phyloP scores from a whole-genome alignment of 1,140 invertebrate species.

The Brachionus manjavacas region DNA sequence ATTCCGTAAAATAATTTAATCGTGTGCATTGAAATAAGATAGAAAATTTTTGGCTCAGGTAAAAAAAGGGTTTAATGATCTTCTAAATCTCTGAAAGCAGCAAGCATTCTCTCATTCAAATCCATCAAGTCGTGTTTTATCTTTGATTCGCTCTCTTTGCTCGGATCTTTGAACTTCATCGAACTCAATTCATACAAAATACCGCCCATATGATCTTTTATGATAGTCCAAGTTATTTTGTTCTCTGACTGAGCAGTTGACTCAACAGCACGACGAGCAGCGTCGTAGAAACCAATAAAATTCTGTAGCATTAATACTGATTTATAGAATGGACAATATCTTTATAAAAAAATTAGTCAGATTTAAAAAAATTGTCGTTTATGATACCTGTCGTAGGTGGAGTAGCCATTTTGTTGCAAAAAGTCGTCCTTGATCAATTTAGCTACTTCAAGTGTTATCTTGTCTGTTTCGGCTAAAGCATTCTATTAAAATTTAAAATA shows the following conservation, averaged over 20 bases:
- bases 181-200: slow-evolving; percentile 93
- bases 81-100: slow-evolving; percentile 91
- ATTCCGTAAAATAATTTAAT: neutral
- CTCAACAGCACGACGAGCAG: slow-evolving; percentile 93
- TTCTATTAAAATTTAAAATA: too few species aligned
- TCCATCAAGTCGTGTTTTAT: slow-evolving; percentile 86
- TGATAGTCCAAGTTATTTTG: slow-evolving; percentile 96
- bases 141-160: slow-evolving; percentile 93
- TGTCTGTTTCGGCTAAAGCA: slow-evolving; percentile 94
- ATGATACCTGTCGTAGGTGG: slow-evolving; percentile 71
- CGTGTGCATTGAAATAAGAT: neutral
- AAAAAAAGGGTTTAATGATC: slow-evolving; percentile 59
- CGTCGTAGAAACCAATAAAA: slow-evolving; percentile 96
- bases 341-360: slow-evolving; percentile 54
- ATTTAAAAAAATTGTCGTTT: neutral
- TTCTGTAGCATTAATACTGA: slow-evolving; percentile 96
- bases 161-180: slow-evolving; percentile 99
- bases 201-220: slow-evolving; percentile 90
- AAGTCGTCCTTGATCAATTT: slow-evolving; percentile 98
- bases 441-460: slow-evolving; percentile 97
- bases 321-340: slow-evolving; percentile 99
- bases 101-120: slow-evolving; percentile 57
- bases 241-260: slow-evolving; percentile 96
- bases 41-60: neutral
- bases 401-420: slow-evolving; percentile 87